Conservation (phyloP, 2,888 invertebrate species). For the Agrochola lychnidis region DNA sequence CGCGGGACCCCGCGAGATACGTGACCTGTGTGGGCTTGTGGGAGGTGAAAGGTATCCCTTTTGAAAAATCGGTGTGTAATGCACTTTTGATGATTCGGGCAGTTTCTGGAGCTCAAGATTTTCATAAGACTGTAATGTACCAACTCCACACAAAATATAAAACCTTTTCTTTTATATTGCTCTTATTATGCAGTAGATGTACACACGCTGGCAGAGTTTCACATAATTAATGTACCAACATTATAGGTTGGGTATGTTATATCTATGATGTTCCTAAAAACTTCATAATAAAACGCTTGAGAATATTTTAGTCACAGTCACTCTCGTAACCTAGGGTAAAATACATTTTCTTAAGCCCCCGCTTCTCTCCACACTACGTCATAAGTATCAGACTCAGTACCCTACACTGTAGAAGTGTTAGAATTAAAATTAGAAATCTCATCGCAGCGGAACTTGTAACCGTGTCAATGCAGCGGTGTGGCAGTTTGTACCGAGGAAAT, state of each 20-base stretch:
- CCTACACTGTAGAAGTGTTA: conserved; percentile 12
- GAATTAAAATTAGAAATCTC: conserved; percentile 43
- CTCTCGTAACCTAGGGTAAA: not conserved
- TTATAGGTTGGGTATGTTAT: not conserved
- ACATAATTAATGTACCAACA: not conserved
- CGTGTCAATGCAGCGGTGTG: not conserved
- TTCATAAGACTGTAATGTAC: not conserved
- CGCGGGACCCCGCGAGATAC: conserved; percentile 52
- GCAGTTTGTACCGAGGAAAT: not conserved
- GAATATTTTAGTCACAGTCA: not conserved
- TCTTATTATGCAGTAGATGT: not conserved
- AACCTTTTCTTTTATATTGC: not conserved
- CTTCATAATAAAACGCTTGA: not conserved
- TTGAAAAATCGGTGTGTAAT: not conserved
- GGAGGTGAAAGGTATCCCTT: not conserved
- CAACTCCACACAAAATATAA: not conserved
- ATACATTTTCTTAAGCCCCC: not conserved
- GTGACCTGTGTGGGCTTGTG: not conserved
- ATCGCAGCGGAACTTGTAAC: conserved; percentile 7
- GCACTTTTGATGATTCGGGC: not conserved
- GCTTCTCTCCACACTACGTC: not conserved
- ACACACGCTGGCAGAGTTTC: not conserved
- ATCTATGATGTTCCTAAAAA: not conserved
- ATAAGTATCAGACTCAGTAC: not conserved
- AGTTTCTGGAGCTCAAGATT: not conserved